These are phyloP conservation scores for Drosophila chauvacae DNA, from an alignment of 1,140 invertebrate species.

Conservation along the genomic window DNA sequence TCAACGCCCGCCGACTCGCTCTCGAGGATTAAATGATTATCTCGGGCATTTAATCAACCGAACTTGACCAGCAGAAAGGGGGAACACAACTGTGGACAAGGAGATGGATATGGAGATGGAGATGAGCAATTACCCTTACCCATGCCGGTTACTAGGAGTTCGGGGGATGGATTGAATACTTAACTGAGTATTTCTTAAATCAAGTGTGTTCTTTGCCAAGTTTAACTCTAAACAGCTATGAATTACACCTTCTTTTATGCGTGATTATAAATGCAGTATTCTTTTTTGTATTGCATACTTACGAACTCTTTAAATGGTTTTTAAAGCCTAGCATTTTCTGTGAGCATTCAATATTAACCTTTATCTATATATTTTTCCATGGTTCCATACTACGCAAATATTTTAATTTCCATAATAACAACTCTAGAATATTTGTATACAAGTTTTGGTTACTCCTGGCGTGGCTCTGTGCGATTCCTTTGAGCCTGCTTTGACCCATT, in stretches of 20 bases:
- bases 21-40: conserved; percentile 78
- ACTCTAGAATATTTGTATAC: background rate
- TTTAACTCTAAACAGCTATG: background rate
- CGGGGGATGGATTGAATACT: background rate
- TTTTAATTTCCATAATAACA: background rate
- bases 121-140: conserved; percentile 32
- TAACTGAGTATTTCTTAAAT: background rate
- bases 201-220: background rate
- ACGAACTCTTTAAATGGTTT: too few species aligned
- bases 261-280: too few species aligned
- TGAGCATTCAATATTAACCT: background rate
- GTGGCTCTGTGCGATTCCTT: background rate
- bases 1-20: conserved; percentile 41
- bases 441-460: background rate
- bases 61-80: conserved; percentile 29
- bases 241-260: background rate
- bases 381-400: background rate
- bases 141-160: background rate
- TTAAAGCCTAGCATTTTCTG: background rate
- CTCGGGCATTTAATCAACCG: conserved; percentile 49
- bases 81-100: background rate
- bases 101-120: background rate
- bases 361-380: too few species aligned
- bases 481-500: conserved; percentile 37
- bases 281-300: background rate